These are phyloP conservation scores for Pedionomus torquatus DNA, from an alignment of 2,113 vertebrate genomes.

Conservation along the genomic window DNA sequence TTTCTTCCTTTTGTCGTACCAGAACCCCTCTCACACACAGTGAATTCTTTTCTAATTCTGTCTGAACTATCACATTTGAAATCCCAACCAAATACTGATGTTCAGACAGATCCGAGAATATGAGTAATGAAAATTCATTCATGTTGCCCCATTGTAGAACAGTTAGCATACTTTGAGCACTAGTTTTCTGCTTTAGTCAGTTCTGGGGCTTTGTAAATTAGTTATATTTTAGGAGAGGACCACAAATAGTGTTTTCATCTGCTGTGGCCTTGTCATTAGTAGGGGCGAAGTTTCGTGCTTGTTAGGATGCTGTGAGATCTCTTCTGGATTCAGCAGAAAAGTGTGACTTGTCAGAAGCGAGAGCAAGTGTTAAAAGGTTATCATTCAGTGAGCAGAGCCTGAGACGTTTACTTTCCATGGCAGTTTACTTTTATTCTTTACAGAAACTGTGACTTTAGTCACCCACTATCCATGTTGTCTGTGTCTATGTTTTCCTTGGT, in stretches of 20 bases:
- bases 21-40: background rate
- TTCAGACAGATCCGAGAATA: background rate
- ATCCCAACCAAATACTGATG: background rate
- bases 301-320: background rate
- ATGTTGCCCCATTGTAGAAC: background rate
- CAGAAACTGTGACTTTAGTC: background rate
- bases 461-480: rapidly evolving
- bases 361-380: background rate
- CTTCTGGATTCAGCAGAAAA: background rate
- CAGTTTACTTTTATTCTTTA: background rate
- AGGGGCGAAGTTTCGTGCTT: background rate
- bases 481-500: background rate
- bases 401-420: background rate
- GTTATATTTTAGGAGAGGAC: rapidly evolving
- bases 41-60: background rate
- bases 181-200: background rate
- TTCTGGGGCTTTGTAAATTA: background rate
- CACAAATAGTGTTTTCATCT: background rate
- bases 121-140: background rate
- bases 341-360: background rate
- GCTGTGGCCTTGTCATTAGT: background rate
- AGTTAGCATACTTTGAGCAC: background rate
- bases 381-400: background rate
- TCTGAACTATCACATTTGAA: background rate
- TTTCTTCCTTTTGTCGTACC: background rate